Evolutionary conservation across 37 sponge, comb jelly and placozoan species (phyloP).

Genomic region (Hexactinellida sp.): DNA sequence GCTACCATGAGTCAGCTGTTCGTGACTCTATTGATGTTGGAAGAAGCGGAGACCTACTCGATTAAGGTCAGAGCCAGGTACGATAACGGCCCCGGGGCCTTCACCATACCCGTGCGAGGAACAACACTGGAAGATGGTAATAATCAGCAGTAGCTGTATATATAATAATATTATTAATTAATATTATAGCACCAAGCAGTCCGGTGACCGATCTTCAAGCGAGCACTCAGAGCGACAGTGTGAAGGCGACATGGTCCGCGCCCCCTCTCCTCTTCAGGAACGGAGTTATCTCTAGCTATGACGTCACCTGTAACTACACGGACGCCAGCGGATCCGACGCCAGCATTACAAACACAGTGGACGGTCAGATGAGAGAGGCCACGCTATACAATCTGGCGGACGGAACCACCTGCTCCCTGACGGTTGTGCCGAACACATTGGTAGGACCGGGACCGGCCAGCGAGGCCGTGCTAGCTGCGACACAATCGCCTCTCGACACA

Average conservation of each 20-base stretch:
- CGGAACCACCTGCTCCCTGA: not conserved
- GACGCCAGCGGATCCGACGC: not conserved
- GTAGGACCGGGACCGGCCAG: not conserved
- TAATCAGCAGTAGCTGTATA: not conserved
- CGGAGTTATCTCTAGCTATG: not conserved
- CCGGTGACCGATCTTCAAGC: not conserved
- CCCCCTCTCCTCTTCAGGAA: not conserved
- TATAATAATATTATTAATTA: not conserved
- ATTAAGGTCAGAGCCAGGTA: not conserved
- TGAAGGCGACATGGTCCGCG: not conserved
- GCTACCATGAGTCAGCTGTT: not conserved
- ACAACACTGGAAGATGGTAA: constrained; percentile 8
- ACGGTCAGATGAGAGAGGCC: not conserved
- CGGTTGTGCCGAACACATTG: not conserved
- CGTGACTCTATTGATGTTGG: not conserved
- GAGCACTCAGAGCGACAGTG: not conserved
- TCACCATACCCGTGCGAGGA: not conserved
- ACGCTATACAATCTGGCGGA: not conserved
- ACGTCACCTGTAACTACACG: not conserved
- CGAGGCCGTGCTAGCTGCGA: not conserved
- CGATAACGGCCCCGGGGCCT: not conserved
- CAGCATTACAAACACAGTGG: not conserved
- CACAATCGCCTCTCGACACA: not conserved
- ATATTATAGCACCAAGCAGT: not conserved
- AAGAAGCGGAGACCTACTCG: not conserved